Evolutionary conservation across 2,113 vertebrate genomes (phyloP), one percentile per base, ranked within the genome.

Genomic region (Cyprinodon tularosa): DNA sequence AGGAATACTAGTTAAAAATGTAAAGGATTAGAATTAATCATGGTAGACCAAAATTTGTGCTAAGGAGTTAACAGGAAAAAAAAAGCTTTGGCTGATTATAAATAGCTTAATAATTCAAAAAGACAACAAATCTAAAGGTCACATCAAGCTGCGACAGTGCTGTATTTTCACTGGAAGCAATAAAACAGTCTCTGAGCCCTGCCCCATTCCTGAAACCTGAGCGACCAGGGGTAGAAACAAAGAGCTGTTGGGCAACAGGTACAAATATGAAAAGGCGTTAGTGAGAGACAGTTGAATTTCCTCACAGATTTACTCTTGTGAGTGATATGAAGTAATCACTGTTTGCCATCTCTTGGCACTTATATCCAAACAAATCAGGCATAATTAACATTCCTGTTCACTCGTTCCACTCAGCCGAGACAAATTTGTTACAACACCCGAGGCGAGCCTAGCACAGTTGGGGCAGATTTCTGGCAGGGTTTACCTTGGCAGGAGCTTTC

Each of bases 401-500:
- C 57, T 79, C 78, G 78, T 84, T 85, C 76, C 69, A 78, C 68
- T 64, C 72, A 78, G 50, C 66, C 48, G 42, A 37, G 71, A 83
- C 81, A 71, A 78, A 42, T 77, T 86, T 62, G 48, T 71, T 75
- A 67, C 65, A 76, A 72, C 66, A 65, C 68, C 44, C 63, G 71
- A n/a, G 57, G 73, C 57, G 83, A 81, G 48, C 62, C 57, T 84
- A 73, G 84, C 76, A 76, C 78, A 82, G 66, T 20, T 65, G 75
- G 61, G 72, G 75, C 40, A 29, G 60, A 72, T 62, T 80, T 68
- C 15, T 81, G 71, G 69, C 74, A 44, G 9, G 62, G 80, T 80
- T 96, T 93, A 99, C 98, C 96, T 94, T 93, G 94, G 92, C 98
- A 99, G 39, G 85, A 40, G 0, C 96, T 93, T 1, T 94, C 94